Conservation (phyloP, 1,140 invertebrate species). For the Plectrocnemia conspersa region DNA sequence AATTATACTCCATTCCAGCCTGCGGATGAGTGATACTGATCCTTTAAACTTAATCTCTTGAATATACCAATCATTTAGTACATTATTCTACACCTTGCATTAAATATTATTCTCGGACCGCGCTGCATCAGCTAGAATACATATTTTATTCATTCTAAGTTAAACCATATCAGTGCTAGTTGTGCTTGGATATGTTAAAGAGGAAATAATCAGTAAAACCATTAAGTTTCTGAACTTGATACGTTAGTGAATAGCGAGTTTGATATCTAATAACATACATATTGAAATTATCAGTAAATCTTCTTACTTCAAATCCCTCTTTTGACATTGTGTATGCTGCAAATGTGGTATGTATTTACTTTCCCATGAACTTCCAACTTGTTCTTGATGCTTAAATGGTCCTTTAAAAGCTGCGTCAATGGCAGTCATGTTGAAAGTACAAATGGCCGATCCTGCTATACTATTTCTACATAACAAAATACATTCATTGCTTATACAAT, state of each 20-base stretch:
- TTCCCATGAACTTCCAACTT: slow-evolving; percentile 73
- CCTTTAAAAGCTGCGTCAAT: slow-evolving; percentile 81
- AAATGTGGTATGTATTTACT: slow-evolving; percentile 31
- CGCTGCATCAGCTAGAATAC: too few relatives aligned
- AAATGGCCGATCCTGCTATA: slow-evolving; percentile 88
- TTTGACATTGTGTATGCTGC: slow-evolving; percentile 9
- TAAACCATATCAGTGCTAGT: not conserved
- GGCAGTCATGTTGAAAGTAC: slow-evolving; percentile 81
- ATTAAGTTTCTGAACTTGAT: not conserved
- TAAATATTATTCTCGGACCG: too few relatives aligned
- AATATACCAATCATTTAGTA: too few relatives aligned
- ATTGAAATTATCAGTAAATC: not conserved
- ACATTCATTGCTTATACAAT: not conserved
- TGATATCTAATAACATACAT: not conserved
- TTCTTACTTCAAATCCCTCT: slow-evolving; percentile 2
- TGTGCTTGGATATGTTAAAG: not conserved
- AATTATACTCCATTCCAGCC: too few relatives aligned
- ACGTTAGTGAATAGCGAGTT: not conserved
- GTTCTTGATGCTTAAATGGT: slow-evolving; percentile 78
- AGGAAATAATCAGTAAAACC: not conserved
- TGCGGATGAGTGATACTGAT: too few relatives aligned
- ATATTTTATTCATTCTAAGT: too few relatives aligned
- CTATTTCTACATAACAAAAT: slow-evolving; percentile 64
- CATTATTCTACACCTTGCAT: too few relatives aligned
- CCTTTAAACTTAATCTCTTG: too few relatives aligned